Conservation (phyloP, 2,797 vertebrate genomes). For the Sebastes baramenuke region DNA sequence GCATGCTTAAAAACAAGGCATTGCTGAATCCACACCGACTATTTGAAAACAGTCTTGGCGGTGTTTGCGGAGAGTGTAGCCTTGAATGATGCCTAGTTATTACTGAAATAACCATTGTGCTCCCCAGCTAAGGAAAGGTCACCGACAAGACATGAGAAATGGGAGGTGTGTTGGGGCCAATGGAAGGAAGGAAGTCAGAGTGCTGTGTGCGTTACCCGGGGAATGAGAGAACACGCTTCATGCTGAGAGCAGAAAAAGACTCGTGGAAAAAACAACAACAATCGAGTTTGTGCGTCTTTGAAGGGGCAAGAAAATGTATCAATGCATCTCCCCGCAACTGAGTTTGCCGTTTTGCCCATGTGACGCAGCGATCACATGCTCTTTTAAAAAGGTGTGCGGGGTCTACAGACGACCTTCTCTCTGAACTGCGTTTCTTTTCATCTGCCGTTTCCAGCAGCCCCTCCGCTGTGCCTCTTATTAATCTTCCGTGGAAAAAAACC, state of each 20-base stretch:
- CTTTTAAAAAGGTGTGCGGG: constrained; percentile 51
- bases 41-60: constrained; percentile 13
- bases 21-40: constrained; percentile 16
- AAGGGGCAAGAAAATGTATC: neutral
- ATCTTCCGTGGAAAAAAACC: constrained; percentile 49
- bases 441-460: constrained; percentile 51
- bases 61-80: constrained; percentile 17
- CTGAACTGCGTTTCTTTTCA: constrained; percentile 64
- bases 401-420: constrained; percentile 56
- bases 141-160: constrained; percentile 43
- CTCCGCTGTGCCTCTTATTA: constrained; percentile 63
- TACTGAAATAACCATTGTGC: constrained; percentile 46
- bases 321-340: neutral
- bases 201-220: constrained; percentile 27
- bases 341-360: constrained; percentile 22
- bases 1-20: constrained; percentile 10
- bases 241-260: neutral
- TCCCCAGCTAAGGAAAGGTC: constrained; percentile 54
- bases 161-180: constrained; percentile 1
- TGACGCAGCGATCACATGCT: constrained; percentile 36
- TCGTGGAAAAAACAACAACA: constrained; percentile 4
- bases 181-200: constrained; percentile 7
- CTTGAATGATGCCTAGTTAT: constrained; percentile 45
- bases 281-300: constrained; percentile 4
- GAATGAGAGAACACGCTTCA: constrained; percentile 45